These are phyloP conservation scores for Rosalia funebris DNA, from an alignment of 2,888 invertebrate genomes.

Conservation along the genomic window DNA sequence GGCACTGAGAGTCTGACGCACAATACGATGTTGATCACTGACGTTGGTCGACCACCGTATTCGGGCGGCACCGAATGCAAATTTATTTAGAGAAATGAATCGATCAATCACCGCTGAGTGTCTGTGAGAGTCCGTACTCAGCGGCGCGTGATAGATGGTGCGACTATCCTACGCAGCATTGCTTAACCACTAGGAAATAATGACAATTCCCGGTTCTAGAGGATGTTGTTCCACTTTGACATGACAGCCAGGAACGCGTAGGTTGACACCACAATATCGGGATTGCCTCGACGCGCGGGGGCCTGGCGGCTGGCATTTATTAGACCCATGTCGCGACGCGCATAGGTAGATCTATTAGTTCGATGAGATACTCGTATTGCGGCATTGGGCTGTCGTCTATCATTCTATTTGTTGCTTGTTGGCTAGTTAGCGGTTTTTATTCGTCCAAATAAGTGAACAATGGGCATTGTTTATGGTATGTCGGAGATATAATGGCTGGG, in stretches of 20 bases:
- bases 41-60: background rate
- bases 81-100: constrained; percentile 52
- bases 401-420: constrained; percentile 32
- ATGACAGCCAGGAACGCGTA: constrained; percentile 39
- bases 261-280: constrained; percentile 42
- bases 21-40: no score
- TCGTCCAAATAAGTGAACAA: constrained; percentile 38
- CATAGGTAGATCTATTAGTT: constrained; percentile 28
- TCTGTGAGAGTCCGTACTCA: constrained; percentile 41
- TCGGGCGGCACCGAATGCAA: constrained; percentile 43
- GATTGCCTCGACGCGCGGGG: constrained; percentile 10
- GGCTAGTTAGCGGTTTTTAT: constrained; percentile 26
- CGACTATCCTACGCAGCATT: constrained; percentile 46
- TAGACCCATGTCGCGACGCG: background rate
- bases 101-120: constrained; percentile 52
- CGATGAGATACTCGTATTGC: constrained; percentile 32
- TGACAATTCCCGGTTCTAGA: constrained; percentile 18
- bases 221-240: constrained; percentile 26
- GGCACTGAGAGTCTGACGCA: no score
- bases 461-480: constrained; percentile 35
- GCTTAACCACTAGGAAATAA: constrained; percentile 44
- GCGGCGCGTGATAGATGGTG: constrained; percentile 51
- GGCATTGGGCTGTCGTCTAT: constrained; percentile 34
- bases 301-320: background rate
- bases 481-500: background rate